Evolutionary conservation across 2,113 vertebrate species (phyloP).

Genomic region (Labeo rohita): DNA sequence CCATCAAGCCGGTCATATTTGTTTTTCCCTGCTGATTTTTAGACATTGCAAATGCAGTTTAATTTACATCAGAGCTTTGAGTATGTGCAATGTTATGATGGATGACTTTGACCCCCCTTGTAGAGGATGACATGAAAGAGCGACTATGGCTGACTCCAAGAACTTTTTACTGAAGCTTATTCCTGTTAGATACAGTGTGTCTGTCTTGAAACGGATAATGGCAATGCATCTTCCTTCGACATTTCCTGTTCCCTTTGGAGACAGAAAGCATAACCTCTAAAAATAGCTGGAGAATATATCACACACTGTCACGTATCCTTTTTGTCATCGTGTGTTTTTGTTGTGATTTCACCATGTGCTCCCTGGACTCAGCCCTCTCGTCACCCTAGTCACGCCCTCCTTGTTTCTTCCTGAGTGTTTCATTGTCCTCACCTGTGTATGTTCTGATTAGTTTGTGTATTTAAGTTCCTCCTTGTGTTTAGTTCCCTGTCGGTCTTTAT

Average conservation of each 20-base stretch:
- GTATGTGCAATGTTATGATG: constrained; percentile 80
- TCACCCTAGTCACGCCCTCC: no score
- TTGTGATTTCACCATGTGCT: no score
- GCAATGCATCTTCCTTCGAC: constrained; percentile 68
- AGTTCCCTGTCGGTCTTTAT: no score
- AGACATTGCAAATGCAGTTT: constrained; percentile 81
- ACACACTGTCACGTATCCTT: no score
- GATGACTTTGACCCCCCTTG: constrained; percentile 84
- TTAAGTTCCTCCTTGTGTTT: no score
- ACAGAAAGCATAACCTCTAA: constrained; percentile 68
- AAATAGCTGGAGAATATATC: constrained; percentile 69
- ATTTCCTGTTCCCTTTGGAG: constrained; percentile 63
- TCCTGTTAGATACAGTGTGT: constrained; percentile 60
- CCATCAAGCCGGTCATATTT: constrained; percentile 84
- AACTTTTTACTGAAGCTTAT: constrained; percentile 67
- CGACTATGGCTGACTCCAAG: constrained; percentile 43
- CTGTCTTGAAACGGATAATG: constrained; percentile 70
- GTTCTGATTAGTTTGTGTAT: no score
- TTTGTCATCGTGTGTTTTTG: no score
- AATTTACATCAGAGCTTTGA: constrained; percentile 78
- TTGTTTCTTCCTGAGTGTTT: no score
- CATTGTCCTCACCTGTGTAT: no score
- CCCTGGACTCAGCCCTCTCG: no score
- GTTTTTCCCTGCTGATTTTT: constrained; percentile 79
- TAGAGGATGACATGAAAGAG: constrained; percentile 68